Evolutionary conservation across 2,797 vertebrate genomes (phyloP), one percentile per base, ranked within the genome.

Genomic region (Poecilia wingei): DNA sequence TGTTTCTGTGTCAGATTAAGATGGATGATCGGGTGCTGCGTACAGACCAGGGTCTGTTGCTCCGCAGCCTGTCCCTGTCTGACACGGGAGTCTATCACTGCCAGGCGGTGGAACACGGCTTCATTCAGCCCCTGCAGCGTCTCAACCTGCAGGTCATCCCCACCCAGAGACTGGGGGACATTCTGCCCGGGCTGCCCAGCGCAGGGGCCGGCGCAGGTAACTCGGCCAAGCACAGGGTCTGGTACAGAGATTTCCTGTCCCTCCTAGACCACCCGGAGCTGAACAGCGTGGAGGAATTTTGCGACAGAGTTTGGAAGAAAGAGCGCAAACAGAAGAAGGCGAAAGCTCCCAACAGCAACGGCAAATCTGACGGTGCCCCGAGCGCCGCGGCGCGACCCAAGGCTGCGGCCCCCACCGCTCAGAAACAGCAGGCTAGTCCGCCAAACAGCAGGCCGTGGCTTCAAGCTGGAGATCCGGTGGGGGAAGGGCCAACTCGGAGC

Each of bases 181-280:
- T 99, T 74, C 95, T 99, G 41, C 97, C 98, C 25, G 97, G 96
- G 66, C 95, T 96, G 6, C 94, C 96, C 0, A 93, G 94, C 3
- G 93, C 93, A 0, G 95, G 93, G 0, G 95, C 96, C 4, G 86
- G 86, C 25, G 95, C 92, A 73, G 91, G 94, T 72, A 96, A 96
- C 92, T 95, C 96, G 0, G 95, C 97, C n/a, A 97, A 96, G 89
- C 97, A 98, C 79, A 97, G 97, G 88, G 91, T 99, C 83, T 99
- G 98, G 98, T 99, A 99, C 91, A 92, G 98, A 81, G 98, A 99
- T 93, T 99, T 99, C 94, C 97, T 99, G 92, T 98, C 98, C 83
- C 95, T 99, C 55, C 94, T 99, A 78, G 98, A 98, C 93, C 98
- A 99, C 85, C 98, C 98, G 16, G 98, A 98, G 91, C 96, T 98